phyloP scores from a whole-genome alignment of 2,888 invertebrate genomes.

The Prosapia bicincta region DNA sequence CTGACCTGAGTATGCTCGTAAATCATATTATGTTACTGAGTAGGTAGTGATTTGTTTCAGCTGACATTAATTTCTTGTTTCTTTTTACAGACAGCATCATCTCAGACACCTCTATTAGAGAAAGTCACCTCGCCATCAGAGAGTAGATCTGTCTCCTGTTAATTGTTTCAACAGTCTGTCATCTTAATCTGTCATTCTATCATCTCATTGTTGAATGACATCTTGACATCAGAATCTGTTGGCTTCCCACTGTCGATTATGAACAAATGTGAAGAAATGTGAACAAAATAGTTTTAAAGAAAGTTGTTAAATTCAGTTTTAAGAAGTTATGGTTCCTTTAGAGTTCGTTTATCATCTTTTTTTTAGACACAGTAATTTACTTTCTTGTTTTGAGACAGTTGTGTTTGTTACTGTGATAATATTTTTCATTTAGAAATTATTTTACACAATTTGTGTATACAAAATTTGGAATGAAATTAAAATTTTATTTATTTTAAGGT shows the following conservation, averaged over 20 bases:
- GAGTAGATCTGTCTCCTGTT: slow-evolving; percentile 49
- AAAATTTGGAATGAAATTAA: too few species aligned
- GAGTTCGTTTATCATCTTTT: too few species aligned
- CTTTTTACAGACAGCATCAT: neutral
- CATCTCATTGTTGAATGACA: neutral
- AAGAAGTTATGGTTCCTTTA: neutral
- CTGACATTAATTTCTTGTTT: neutral
- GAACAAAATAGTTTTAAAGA: neutral
- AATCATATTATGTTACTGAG: neutral
- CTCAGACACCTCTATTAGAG: slow-evolving; percentile 55
- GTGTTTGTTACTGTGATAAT: too few species aligned
- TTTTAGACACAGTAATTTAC: too few species aligned
- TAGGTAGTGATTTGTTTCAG: neutral
- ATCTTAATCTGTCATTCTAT: neutral
- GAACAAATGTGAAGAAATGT: neutral
- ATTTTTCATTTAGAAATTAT: too few species aligned
- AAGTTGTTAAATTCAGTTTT: neutral
- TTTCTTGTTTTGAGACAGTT: too few species aligned
- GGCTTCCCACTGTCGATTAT: neutral
- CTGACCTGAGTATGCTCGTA: neutral
- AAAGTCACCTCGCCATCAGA: slow-evolving; percentile 58
- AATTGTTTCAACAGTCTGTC: neutral
- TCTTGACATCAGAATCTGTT: neutral
- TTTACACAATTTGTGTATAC: too few species aligned
- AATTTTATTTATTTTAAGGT: too few species aligned